A percentile compares a stretch with the other conserved stretches of the same genome.
Evolutionary conservation across 2,797 vertebrate genomes (phyloP).

Genomic region (Sebastes melanostomus): DNA sequence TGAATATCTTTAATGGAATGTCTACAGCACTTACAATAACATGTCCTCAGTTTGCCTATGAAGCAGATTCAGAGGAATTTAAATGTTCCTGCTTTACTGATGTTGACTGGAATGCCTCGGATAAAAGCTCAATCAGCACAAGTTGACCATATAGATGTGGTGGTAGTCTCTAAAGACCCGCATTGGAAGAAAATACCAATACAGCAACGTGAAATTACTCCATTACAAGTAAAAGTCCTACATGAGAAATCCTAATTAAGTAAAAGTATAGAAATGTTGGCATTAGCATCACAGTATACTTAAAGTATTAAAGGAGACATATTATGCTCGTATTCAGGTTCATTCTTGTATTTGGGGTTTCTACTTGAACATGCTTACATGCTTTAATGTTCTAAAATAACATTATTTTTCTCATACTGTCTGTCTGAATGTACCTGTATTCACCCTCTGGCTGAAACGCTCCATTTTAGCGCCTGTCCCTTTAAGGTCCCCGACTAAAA

Average conservation of each 20-base stretch:
- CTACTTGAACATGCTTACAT: too few species aligned
- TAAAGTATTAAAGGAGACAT: not conserved
- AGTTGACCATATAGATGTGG: not conserved
- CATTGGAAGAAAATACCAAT: not conserved
- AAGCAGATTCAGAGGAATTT: not conserved
- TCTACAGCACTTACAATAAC: not conserved
- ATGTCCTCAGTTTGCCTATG: not conserved
- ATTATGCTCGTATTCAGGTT: too few species aligned
- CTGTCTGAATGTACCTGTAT: too few species aligned
- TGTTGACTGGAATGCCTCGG: not conserved
- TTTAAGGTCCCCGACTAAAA: too few species aligned
- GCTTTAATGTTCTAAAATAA: too few species aligned
- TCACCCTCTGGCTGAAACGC: too few species aligned
- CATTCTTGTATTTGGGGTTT: too few species aligned
- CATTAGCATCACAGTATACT: not conserved
- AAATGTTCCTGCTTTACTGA: not conserved
- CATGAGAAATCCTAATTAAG: too few species aligned
- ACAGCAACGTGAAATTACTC: not conserved
- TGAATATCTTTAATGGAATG: not conserved
- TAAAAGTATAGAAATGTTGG: not conserved
- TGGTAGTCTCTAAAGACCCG: not conserved
- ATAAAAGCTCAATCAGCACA: not conserved
- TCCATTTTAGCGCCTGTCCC: too few species aligned
- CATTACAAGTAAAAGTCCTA: not conserved
- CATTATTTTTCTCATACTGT: too few species aligned